Evolutionary conservation across 2,888 invertebrate genomes (phyloP).

Genomic region (Habroteleia sp.): DNA sequence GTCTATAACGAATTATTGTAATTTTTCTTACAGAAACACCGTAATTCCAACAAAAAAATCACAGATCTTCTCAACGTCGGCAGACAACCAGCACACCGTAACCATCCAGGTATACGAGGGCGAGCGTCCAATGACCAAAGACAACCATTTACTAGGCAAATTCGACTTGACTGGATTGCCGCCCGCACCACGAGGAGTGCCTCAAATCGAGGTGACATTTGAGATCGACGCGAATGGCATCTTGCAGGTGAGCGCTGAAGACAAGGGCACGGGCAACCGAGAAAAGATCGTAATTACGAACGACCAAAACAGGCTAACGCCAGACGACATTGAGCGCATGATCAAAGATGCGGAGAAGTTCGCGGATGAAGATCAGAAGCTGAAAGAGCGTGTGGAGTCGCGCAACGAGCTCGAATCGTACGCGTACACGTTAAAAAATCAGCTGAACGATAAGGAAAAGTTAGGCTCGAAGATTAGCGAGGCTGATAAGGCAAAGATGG

Average conservation of each 20-base stretch:
- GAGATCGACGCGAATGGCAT: slow-evolving; percentile 98
- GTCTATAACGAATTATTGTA: too few species aligned
- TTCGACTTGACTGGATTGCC: slow-evolving; percentile 99
- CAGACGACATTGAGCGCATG: slow-evolving; percentile 99
- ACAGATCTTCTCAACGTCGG: slow-evolving; percentile 99
- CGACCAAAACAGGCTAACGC: slow-evolving; percentile 97
- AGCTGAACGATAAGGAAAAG: slow-evolving; percentile 97
- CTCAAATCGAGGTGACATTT: slow-evolving; percentile 96
- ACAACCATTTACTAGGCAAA: slow-evolving; percentile 98
- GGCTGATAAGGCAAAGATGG: slow-evolving; percentile 96
- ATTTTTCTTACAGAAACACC: slow-evolving; percentile 87
- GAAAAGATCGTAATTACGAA: slow-evolving; percentile 99
- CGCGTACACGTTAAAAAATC: slow-evolving; percentile 98
- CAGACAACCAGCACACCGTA: slow-evolving; percentile 99
- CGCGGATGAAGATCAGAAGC: slow-evolving; percentile 98
- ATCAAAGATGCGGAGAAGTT: slow-evolving; percentile 99
- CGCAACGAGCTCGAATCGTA: slow-evolving; percentile 98
- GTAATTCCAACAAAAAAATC: slow-evolving; percentile 99
- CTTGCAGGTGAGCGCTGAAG: slow-evolving; percentile 97
- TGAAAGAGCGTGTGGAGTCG: slow-evolving; percentile 97
- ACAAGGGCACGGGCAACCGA: slow-evolving; percentile 99
- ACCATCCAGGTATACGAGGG: slow-evolving; percentile 99
- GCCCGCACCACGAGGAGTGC: slow-evolving; percentile 95
- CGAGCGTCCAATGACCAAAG: slow-evolving; percentile 99
- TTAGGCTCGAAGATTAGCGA: slow-evolving; percentile 94